These are phyloP conservation scores for Dermatemys mawii DNA, from an alignment of 2,113 vertebrate species.

Conservation along the genomic window DNA sequence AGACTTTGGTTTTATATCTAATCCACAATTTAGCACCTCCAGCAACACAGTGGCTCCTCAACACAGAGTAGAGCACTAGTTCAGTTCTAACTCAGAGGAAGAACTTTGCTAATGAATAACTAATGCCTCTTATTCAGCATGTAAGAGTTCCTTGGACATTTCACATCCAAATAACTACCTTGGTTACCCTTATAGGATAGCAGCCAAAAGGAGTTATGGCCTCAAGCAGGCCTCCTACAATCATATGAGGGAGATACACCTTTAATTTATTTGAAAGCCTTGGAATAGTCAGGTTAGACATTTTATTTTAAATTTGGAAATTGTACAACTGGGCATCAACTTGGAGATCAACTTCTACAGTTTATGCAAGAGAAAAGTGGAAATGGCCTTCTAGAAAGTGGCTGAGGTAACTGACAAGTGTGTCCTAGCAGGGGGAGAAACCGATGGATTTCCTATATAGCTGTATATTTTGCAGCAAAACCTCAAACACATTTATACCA, in stretches of 20 bases:
- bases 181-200: constrained; percentile 11
- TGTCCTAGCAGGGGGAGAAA: not conserved
- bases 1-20: not conserved
- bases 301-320: not conserved
- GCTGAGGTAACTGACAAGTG: not conserved
- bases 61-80: not conserved
- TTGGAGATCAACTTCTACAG: not conserved
- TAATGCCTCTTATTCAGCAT: not conserved
- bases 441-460: not conserved
- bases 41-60: not conserved
- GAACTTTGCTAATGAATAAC: not conserved
- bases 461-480: not conserved
- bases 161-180: not conserved
- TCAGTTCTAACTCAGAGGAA: not conserved
- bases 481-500: not conserved
- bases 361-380: not conserved
- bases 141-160: not conserved
- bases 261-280: not conserved
- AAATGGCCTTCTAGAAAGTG: not conserved
- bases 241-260: not conserved
- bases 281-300: not conserved
- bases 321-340: not conserved
- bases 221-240: not conserved
- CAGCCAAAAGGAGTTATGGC: not conserved
- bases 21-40: not conserved